A percentile compares a stretch with the other conserved stretches of the same genome.
phyloP scores from a whole-genome alignment of 2,888 invertebrate genomes.

The Steinernema carpocapsae region DNA sequence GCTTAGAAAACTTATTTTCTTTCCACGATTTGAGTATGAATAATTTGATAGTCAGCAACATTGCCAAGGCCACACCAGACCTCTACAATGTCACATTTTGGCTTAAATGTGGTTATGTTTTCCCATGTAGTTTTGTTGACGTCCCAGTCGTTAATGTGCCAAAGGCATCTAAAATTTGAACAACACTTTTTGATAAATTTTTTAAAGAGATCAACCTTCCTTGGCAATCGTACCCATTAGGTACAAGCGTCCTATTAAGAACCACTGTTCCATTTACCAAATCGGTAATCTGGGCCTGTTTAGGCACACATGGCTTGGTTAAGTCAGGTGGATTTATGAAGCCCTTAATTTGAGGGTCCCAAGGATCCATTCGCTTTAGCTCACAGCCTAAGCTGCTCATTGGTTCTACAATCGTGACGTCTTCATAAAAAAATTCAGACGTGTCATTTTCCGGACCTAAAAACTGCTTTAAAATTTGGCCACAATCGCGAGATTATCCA shows the following conservation, averaged over 20 bases:
- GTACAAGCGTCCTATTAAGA: not conserved
- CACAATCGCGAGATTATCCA: no score
- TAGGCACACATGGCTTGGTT: not conserved
- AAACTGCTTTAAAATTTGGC: no score
- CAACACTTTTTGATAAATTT: no score
- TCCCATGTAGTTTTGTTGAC: not conserved
- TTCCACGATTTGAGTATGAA: constrained; percentile 38
- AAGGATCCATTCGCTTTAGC: not conserved
- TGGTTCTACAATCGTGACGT: not conserved
- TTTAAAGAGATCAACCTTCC: constrained; percentile 1
- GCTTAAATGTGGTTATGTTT: constrained; percentile 12
- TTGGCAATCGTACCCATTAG: not conserved
- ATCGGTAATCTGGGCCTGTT: not conserved
- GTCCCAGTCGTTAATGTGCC: not conserved
- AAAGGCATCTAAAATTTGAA: not conserved
- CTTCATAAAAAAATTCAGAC: no score
- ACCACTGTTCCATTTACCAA: not conserved
- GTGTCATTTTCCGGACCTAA: no score
- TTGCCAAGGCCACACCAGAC: not conserved
- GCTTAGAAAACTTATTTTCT: not conserved
- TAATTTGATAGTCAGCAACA: constrained; percentile 1
- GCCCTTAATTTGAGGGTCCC: not conserved
- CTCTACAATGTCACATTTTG: constrained; percentile 37
- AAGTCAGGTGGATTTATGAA: not conserved
- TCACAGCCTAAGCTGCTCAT: not conserved